phyloP scores from a whole-genome alignment of 2,113 vertebrate genomes.

The Seriola rivoliana region DNA sequence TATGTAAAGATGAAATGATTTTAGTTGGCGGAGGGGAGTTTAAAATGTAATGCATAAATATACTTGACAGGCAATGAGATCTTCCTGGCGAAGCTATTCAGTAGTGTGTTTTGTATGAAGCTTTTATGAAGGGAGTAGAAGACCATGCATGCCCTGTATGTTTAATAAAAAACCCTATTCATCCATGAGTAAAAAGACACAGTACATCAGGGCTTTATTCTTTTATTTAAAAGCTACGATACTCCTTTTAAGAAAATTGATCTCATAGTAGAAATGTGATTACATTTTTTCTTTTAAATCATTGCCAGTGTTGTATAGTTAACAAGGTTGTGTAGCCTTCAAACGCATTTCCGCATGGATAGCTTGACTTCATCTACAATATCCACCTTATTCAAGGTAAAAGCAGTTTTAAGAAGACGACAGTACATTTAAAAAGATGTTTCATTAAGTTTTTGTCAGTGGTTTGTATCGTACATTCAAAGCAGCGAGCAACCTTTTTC shows the following conservation, averaged over 20 bases:
- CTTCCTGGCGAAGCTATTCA: slow-evolving; percentile 61
- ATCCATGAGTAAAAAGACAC: slow-evolving; percentile 44
- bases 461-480: slow-evolving; percentile 37
- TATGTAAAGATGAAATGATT: slow-evolving; percentile 85
- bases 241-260: slow-evolving; percentile 65
- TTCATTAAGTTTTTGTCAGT: slow-evolving; percentile 27
- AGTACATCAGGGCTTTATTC: slow-evolving; percentile 35
- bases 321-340: slow-evolving; percentile 55
- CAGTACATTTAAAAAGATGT: slow-evolving; percentile 9
- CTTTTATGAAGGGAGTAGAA: slow-evolving; percentile 48
- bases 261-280: slow-evolving; percentile 51
- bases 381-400: slow-evolving; percentile 48
- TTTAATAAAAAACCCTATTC: slow-evolving; percentile 49
- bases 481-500: slow-evolving; percentile 18
- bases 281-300: slow-evolving; percentile 52
- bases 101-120: slow-evolving; percentile 44
- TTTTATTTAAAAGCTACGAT: slow-evolving; percentile 52
- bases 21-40: slow-evolving; percentile 75
- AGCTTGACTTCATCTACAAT: slow-evolving; percentile 40
- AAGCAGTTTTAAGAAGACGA: slow-evolving; percentile 29
- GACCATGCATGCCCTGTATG: slow-evolving; percentile 53
- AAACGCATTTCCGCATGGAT: slow-evolving; percentile 43
- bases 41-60: slow-evolving; percentile 71
- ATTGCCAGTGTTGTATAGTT: slow-evolving; percentile 28
- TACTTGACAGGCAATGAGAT: slow-evolving; percentile 79